Evolutionary conservation across 2,888 invertebrate genomes (phyloP), one percentile per base, ranked within the genome.

Genomic region (Metalampra italica): DNA sequence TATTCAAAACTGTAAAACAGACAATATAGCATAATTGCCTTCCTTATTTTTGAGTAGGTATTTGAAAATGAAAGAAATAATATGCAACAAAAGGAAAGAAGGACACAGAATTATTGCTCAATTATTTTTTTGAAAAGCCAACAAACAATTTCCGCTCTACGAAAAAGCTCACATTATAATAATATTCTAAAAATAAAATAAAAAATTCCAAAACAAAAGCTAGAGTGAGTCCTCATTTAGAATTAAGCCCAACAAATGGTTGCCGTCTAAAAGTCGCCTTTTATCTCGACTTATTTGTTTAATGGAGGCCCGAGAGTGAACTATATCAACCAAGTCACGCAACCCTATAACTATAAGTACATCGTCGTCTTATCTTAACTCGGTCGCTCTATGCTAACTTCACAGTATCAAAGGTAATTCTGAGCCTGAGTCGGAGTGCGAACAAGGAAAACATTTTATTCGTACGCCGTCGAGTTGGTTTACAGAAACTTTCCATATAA

Each of bases 381-480:
- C 37, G 12, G 22, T 22, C 22, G 22, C 22, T 22, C 22, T 22
- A 22, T 22, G 22, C 22, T 39, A 68, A 59, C 63, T 58, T 67
- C 61, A 55, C 61, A 66, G 68, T 66, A 65, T 64, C 57, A 54
- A 57, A 56, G 52, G 50, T 51, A 52, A 60, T 61, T 50, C 55
- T 49, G 52, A 62, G 65, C 67, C 68, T 62, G 62, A 61, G 57
- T 47, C 45, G 55, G 57, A 45, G 52, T 57, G 59, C 52, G 64
- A 67, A 72, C 73, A 71, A 59, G 69, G 66, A 68, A 73, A 75
- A 70, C 63, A 71, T 75, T 71, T 73, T 72, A 71, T 60, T 64
- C 57, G 44, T 43, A 54, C 55, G 60, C 54, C 53, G 56, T 52
- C 54, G 51, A 50, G 42, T 57, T 59, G 52, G 56, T 64, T 66